Base-by-base conservation (phyloP, 92 coral and sea anemone genomes). In the Phenganax stokvisi region DNA sequence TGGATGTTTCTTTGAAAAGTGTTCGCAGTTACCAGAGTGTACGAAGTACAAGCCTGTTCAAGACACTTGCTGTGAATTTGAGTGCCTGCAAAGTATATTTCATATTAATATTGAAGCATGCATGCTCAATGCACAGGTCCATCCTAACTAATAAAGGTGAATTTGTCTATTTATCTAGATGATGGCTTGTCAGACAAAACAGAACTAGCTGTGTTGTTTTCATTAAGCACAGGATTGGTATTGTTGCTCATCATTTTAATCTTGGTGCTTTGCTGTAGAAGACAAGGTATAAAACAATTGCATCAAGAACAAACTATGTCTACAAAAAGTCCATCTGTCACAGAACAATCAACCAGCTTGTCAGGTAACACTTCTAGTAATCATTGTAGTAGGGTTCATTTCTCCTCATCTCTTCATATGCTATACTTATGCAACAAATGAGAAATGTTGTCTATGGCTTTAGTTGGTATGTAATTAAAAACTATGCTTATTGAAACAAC, bases 51-150 rank as follows among this genome's bases (percentile, higher is more conserved):
- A 89, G 84, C 86, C 86, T 28, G 82, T 96, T 28, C 89, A 93
- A 60, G 99, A 97, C 70, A 89, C 92, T 56, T 96, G 99, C 66
- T 96, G 99, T 82, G 90, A 89, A 8, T 96, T 88, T 75, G 92
- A 97, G 12, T 96, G 99, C 61, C 91, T 91, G 3, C 86, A 92
- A 79, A 96, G 99, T 96, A 55, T 75, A 89, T 0, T 12, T 7
- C 9, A n/a, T 27, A 3, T 47, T 56, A 1, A 9, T 29, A 37
- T 10, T 13, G 30, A 72, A 7, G 5, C 13, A 12, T 25, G 5
- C 13, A 12, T 25, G 28, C 56, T 65, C 55, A 20, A 44, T 11
- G 53, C 57, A 5, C 27, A 25, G 28, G 64, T 8, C 25, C 25
- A 20, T 20, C 47, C 25, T 31, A 29, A 28, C 6, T 55, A 47